These are phyloP conservation scores for Sialis fuliginosa DNA, from an alignment of 2,888 invertebrate genomes.

Conservation along the genomic window DNA sequence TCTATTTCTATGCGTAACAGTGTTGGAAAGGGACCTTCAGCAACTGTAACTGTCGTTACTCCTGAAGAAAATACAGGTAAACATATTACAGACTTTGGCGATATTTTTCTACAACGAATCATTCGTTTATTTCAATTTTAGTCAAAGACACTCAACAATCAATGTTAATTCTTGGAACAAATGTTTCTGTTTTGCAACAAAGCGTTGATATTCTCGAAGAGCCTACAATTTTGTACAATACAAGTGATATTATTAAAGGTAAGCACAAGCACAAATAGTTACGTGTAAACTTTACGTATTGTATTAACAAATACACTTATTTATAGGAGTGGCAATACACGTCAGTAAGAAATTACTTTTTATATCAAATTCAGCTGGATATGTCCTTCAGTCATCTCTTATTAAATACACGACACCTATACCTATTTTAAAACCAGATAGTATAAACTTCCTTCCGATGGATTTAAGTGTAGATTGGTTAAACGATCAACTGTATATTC, in stretches of 20 bases:
- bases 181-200: slow-evolving; percentile 48
- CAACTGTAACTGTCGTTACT: slow-evolving; percentile 44
- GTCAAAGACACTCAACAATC: slow-evolving; percentile 50
- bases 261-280: slow-evolving; percentile 7
- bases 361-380: slow-evolving; percentile 55
- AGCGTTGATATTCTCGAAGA: slow-evolving; percentile 47
- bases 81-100: not conserved
- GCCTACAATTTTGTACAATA: slow-evolving; percentile 43
- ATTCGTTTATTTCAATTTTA: too few relatives aligned
- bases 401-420: slow-evolving; percentile 21
- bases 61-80: slow-evolving; percentile 35
- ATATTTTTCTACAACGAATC: too few relatives aligned
- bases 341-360: slow-evolving; percentile 56
- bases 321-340: slow-evolving; percentile 57
- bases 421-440: slow-evolving; percentile 34
- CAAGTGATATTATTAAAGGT: slow-evolving; percentile 31
- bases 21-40: slow-evolving; percentile 61
- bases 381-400: slow-evolving; percentile 36
- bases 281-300: not conserved
- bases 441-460: slow-evolving; percentile 43
- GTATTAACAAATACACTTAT: slow-evolving; percentile 9
- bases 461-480: slow-evolving; percentile 79
- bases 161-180: slow-evolving; percentile 48
- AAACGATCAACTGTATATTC: slow-evolving; percentile 64
- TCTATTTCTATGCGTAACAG: slow-evolving; percentile 63